These are phyloP conservation scores for Phenganax marumi DNA, from an alignment of 92 coral and sea anemone genomes.

Conservation along the genomic window DNA sequence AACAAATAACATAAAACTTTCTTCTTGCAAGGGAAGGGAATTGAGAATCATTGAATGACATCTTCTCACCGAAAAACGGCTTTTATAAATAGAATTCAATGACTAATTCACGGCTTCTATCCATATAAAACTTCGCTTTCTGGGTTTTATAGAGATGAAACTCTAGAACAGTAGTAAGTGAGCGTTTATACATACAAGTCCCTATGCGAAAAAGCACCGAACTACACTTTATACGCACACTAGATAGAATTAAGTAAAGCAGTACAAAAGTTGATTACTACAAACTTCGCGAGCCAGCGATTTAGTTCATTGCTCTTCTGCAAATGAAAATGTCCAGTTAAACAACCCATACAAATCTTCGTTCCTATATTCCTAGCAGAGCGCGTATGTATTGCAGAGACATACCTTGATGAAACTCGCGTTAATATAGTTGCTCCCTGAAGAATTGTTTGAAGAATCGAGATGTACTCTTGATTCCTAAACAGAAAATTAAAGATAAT, in stretches of 20 bases:
- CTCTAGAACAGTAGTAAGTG: neutral
- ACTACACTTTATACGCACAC: neutral
- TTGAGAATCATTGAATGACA: too few relatives aligned
- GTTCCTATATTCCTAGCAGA: neutral
- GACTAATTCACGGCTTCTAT: neutral
- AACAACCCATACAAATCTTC: too few relatives aligned
- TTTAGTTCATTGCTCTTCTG: too few relatives aligned
- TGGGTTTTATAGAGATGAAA: neutral
- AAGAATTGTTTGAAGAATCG: conserved; percentile 62
- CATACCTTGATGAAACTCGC: conserved; percentile 84
- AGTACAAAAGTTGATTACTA: neutral
- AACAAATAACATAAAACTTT: too few relatives aligned
- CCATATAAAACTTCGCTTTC: neutral
- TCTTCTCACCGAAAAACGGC: too few relatives aligned
- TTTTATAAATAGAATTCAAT: neutral
- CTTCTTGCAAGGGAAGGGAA: too few relatives aligned
- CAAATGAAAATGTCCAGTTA: too few relatives aligned
- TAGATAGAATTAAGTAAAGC: neutral
- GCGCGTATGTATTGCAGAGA: neutral
- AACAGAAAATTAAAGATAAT: neutral
- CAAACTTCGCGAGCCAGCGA: too few relatives aligned
- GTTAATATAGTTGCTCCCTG: conserved; percentile 79
- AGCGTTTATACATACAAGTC: too few relatives aligned
- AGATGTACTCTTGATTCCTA: conserved; percentile 91
- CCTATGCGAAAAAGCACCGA: too few relatives aligned